These are phyloP conservation scores for Sebastes melanostomus DNA, from an alignment of 2,797 vertebrate species.

Conservation along the genomic window DNA sequence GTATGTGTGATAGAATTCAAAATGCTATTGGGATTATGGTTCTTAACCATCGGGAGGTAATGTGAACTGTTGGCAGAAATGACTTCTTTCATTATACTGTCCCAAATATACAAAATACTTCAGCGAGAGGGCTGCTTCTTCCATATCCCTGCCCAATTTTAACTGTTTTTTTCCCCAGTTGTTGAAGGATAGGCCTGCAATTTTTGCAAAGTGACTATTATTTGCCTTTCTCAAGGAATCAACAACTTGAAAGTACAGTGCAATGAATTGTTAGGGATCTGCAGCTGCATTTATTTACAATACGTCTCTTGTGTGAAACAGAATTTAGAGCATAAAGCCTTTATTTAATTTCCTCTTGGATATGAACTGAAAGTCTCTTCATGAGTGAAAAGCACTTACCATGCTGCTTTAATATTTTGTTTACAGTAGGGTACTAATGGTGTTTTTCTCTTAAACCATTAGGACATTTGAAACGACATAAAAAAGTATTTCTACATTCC, in stretches of 20 bases:
- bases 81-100: slow-evolving; percentile 81
- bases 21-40: slow-evolving; percentile 80
- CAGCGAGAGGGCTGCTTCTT: slow-evolving; percentile 67
- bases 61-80: slow-evolving; percentile 81
- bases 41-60: slow-evolving; percentile 78
- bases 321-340: slow-evolving; percentile 54
- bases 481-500: slow-evolving; percentile 70
- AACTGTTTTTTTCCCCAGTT: slow-evolving; percentile 75
- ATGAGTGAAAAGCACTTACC: slow-evolving; percentile 56
- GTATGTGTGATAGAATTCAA: slow-evolving; percentile 79
- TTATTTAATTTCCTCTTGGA: slow-evolving; percentile 47
- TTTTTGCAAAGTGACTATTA: slow-evolving; percentile 83
- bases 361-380: slow-evolving; percentile 41
- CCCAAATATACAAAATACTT: slow-evolving; percentile 76
- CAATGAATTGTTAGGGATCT: slow-evolving; percentile 70
- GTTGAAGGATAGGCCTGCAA: slow-evolving; percentile 80
- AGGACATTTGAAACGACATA: slow-evolving; percentile 36
- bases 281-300: slow-evolving; percentile 74
- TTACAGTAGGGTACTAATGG: slow-evolving; percentile 44
- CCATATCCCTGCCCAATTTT: slow-evolving; percentile 71
- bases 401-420: slow-evolving; percentile 58
- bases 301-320: slow-evolving; percentile 54
- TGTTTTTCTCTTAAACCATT: slow-evolving; percentile 45
- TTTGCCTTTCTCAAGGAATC: slow-evolving; percentile 81
- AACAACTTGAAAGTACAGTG: slow-evolving; percentile 82